Evolutionary conservation across 2,797 vertebrate genomes (phyloP), one percentile per base, ranked within the genome.

Genomic region (Sylvilagus floridanus): DNA sequence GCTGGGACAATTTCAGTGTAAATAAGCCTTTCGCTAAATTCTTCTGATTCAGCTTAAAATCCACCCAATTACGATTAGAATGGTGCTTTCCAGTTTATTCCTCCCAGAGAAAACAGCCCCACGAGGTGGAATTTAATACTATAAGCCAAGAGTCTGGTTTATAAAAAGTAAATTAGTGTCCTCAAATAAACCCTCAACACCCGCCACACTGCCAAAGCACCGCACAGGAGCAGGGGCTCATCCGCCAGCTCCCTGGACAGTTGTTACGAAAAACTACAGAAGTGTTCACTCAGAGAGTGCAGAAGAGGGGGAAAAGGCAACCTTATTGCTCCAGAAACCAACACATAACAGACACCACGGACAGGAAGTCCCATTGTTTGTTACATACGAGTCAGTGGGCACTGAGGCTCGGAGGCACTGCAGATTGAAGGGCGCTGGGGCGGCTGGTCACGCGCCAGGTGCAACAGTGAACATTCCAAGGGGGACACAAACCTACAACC

Each of bases 161-260:
- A 65, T 85, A 94, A 95, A 94, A 95, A 93, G 90, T 47, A 85
- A 95, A 82, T 95, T 96, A 93, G 88, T 95, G 85, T 96, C 94
- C 93, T 86, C 54, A 81, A 95, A 78, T 88, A 73, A 71, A 4
- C 11, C n/a, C 69, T 85, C 54, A 54, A 63, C 89, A 87, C 52
- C 75, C 77, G n/a, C 35, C 35, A 69, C 42, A 0, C 0, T 30
- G 26, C 54, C 86, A 66, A 88, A 71, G 93, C 19, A 37, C 30
- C 76, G 65, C 57, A 30, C 13, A 47, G 50, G 37, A 37, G 24
- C 7, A 32, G 52, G 68, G 79, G 71, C 32, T 83, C 37, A 35
- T 30, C 83, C 68, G 42, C 42, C 42, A 47, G 42, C 42, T 9
- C 42, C 9, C 42, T 47, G 1, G 42, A 9, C 42, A 47, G 42